Percentiles rank a stretch among this genome's conserved stretches.
These are phyloP conservation scores for Exocentrus adspersus DNA, from an alignment of 2,888 invertebrate species.

Conservation along the genomic window DNA sequence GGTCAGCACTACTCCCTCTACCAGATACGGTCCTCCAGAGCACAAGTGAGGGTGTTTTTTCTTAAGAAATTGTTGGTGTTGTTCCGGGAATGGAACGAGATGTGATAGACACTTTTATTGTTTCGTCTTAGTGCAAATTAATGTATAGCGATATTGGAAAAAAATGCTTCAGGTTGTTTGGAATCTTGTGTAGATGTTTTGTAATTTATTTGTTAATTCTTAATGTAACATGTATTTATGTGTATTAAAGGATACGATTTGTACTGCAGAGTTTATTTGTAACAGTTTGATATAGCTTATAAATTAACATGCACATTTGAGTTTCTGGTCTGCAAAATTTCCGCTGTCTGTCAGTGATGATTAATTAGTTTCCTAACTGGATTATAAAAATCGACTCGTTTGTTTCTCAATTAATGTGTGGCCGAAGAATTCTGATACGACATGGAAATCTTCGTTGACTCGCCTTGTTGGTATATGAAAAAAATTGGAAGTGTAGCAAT, in stretches of 20 bases:
- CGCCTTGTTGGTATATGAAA: neutral
- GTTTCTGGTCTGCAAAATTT: too few relatives aligned
- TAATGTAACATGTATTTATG: neutral
- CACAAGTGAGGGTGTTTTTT: neutral
- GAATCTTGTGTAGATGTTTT: neutral
- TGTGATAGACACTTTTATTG: neutral
- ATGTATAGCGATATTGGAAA: neutral
- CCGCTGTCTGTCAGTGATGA: too few relatives aligned
- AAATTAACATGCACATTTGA: too few relatives aligned
- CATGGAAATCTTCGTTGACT: neutral
- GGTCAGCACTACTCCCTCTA: neutral
- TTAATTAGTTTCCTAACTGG: too few relatives aligned
- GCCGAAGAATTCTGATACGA: too few relatives aligned
- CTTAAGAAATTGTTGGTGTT: neutral
- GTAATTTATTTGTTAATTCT: neutral
- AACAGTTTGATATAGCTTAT: neutral
- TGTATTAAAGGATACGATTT: neutral
- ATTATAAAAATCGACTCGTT: too few relatives aligned
- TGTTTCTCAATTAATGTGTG: too few relatives aligned
- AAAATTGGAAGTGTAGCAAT: neutral
- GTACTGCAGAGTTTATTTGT: neutral
- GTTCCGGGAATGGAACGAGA: neutral
- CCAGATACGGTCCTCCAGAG: neutral
- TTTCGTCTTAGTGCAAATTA: neutral
- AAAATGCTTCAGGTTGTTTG: slow-evolving; percentile 1